These are phyloP conservation scores for Sinocyclocheilus maitianheensis DNA, from an alignment of 2,113 vertebrate genomes.

Conservation along the genomic window DNA sequence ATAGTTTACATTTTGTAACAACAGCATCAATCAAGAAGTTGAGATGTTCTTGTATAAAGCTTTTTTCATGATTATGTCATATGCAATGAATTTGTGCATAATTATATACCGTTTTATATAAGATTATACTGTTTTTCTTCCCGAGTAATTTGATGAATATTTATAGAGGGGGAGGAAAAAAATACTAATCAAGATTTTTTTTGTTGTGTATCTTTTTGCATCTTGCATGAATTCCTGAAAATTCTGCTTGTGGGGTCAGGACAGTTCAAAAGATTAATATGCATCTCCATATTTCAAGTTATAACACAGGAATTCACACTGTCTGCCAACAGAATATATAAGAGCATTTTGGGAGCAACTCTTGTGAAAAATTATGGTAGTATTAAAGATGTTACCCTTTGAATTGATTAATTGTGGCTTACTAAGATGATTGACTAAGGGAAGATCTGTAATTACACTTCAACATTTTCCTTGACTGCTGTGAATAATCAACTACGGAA, in stretches of 20 bases:
- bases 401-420: not conserved
- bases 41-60: too few relatives aligned
- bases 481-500: constrained; percentile 24
- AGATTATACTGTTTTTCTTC: not conserved
- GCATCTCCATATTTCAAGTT: constrained; percentile 51
- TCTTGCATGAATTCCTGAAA: too few relatives aligned
- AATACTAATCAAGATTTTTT: not conserved
- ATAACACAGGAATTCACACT: constrained; percentile 15
- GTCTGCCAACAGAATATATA: not conserved
- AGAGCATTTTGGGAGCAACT: not conserved
- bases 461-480: not conserved
- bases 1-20: too few relatives aligned
- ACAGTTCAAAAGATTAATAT: constrained; percentile 61
- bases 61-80: too few relatives aligned
- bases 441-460: not conserved
- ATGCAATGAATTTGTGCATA: too few relatives aligned
- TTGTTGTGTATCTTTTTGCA: too few relatives aligned
- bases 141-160: not conserved
- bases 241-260: constrained; percentile 42
- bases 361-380: not conserved
- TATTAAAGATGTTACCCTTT: not conserved
- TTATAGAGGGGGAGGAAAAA: not conserved
- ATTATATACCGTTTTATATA: not conserved
- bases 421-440: not conserved
- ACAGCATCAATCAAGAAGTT: too few relatives aligned